Percentiles rank a stretch among this genome's conserved stretches.
Conservation (phyloP, 2,797 vertebrate genomes). For the Brotula barbata region DNA sequence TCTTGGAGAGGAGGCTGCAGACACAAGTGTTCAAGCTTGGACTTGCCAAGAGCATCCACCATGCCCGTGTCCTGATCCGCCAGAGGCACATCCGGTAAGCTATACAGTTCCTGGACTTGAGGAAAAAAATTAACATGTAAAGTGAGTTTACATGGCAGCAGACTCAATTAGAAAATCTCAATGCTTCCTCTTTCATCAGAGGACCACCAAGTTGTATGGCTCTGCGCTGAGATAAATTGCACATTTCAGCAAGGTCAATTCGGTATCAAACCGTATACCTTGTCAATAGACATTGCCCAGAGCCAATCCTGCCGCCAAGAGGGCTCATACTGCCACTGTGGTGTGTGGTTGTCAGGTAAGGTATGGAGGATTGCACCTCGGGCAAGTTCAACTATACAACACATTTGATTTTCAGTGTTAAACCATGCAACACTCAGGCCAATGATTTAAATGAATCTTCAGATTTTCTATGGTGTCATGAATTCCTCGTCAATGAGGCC, state of each 20-base stretch:
- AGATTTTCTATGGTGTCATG: constrained; percentile 80
- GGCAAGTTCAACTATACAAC: constrained; percentile 52
- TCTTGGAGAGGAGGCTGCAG: constrained; percentile 91
- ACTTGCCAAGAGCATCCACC: constrained; percentile 94
- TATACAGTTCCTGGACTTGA: not conserved
- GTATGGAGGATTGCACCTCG: constrained; percentile 75
- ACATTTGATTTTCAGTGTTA: not conserved
- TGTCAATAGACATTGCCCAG: constrained; percentile 79
- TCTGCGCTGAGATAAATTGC: constrained; percentile 56
- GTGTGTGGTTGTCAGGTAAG: constrained; percentile 72
- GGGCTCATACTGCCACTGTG: constrained; percentile 41
- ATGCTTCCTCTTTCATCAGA: constrained; percentile 77
- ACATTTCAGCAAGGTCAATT: constrained; percentile 89
- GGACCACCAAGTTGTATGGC: constrained; percentile 51
- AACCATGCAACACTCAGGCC: constrained; percentile 55
- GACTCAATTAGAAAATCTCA: constrained; percentile 52
- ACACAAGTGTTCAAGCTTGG: constrained; percentile 96
- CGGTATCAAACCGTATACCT: constrained; percentile 93
- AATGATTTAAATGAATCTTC: constrained; percentile 74
- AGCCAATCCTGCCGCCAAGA: constrained; percentile 67
- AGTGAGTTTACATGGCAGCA: not conserved
- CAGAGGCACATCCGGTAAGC: constrained; percentile 94
- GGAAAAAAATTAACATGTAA: not conserved
- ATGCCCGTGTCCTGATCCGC: constrained; percentile 91
- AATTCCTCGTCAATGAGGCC: constrained; percentile 86